Percentiles rank a stretch among this genome's conserved stretches.
Evolutionary conservation across 2,113 vertebrate species (phyloP).

Genomic region (Barbus barbus): DNA sequence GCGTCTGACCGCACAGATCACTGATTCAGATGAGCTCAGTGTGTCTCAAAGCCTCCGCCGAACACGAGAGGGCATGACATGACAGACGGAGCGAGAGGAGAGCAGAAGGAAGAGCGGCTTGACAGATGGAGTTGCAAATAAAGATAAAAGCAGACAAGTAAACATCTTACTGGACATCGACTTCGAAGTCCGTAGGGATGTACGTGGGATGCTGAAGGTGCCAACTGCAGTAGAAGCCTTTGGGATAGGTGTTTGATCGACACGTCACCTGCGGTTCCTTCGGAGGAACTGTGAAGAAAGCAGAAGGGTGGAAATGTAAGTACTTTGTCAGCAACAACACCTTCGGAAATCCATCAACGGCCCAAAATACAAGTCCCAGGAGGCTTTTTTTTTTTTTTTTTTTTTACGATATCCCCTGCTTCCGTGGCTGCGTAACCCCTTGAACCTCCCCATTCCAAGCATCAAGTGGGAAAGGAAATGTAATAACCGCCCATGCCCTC

Average conservation of each 20-base stretch:
- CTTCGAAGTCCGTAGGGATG: conserved; percentile 90
- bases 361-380: conserved; percentile 42
- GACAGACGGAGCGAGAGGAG: conserved; percentile 5
- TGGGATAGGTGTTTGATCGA: conserved; percentile 95
- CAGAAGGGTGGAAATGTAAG: conserved; percentile 44
- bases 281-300: conserved; percentile 75
- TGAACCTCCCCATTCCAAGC: conserved; percentile 32
- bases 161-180: conserved; percentile 89
- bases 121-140: conserved; percentile 34
- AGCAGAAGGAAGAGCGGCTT: neutral
- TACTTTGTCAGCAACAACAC: conserved; percentile 42
- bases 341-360: conserved; percentile 38
- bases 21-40: conserved; percentile 39
- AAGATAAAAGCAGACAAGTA: neutral
- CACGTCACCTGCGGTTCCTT: conserved; percentile 85
- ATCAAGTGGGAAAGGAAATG: conserved; percentile 51
- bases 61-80: conserved; percentile 38
- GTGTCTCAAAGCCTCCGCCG: conserved; percentile 20
- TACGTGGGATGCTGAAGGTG: conserved; percentile 85
- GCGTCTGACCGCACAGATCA: conserved; percentile 44
- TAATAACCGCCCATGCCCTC: conserved; percentile 66
- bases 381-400: conserved; percentile 10
- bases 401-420: conserved; percentile 12
- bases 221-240: conserved; percentile 98
- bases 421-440: conserved; percentile 32